These are phyloP conservation scores for Rallus limicola DNA, from an alignment of 2,113 vertebrate species.

Conservation along the genomic window DNA sequence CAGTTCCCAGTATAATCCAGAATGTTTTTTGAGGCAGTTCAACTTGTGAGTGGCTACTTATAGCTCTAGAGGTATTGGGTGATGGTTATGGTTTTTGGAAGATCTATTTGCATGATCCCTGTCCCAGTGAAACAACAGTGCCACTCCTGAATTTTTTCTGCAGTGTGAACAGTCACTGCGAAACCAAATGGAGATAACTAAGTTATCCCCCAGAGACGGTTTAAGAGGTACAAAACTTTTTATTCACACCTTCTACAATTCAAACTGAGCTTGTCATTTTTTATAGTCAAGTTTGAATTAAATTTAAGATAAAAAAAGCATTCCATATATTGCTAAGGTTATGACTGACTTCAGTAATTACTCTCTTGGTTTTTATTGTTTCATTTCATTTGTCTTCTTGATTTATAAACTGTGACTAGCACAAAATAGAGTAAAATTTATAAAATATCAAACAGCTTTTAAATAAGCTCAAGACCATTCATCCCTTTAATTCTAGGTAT, in stretches of 20 bases:
- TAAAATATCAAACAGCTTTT: not conserved
- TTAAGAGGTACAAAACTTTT: not conserved
- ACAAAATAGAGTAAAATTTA: not conserved
- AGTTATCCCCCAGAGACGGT: not conserved
- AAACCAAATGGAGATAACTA: not conserved
- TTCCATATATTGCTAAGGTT: not conserved
- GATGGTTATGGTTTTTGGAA: not conserved
- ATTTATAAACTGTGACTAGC: not conserved
- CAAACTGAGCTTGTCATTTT: not conserved
- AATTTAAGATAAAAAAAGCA: not conserved
- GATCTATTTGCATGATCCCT: not conserved
- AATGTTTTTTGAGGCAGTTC: not conserved
- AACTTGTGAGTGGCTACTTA: not conserved
- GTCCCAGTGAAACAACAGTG: not conserved
- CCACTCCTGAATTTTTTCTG: not conserved
- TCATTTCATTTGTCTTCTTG: constrained; percentile 13
- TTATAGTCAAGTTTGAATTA: not conserved
- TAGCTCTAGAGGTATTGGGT: not conserved
- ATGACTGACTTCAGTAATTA: constrained; percentile 6
- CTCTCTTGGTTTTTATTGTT: not conserved
- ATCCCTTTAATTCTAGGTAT: not conserved
- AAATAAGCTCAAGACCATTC: not conserved
- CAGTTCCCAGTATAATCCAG: not conserved
- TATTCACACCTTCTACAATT: not conserved
- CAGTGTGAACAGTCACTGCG: not conserved